Evolutionary conservation across 2,888 invertebrate genomes (phyloP).

Genomic region (Acleris cristana): DNA sequence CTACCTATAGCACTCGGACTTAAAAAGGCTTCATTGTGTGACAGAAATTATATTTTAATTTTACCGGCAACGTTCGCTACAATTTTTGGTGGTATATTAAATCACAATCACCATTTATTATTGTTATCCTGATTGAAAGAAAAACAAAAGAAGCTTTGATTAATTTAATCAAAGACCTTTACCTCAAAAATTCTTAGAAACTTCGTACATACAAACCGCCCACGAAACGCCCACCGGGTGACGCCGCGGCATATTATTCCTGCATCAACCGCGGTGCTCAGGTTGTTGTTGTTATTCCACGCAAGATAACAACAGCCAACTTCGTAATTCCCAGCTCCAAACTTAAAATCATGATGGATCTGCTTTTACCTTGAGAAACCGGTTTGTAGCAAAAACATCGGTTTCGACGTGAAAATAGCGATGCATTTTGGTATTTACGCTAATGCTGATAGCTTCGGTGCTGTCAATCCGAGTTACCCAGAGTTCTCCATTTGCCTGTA

Average conservation of each 20-base stretch:
- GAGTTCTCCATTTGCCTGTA: neutral
- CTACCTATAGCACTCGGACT: too few species aligned
- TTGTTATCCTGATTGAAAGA: too few species aligned
- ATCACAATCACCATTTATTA: too few species aligned
- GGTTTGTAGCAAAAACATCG: neutral
- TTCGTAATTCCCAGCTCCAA: constrained; percentile 22
- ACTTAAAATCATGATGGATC: constrained; percentile 28
- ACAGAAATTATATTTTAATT: too few species aligned
- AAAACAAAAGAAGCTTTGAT: too few species aligned
- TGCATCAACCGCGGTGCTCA: neutral
- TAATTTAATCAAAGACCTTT: too few species aligned
- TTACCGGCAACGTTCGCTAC: too few species aligned
- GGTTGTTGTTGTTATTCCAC: constrained; percentile 17
- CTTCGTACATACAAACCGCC: neutral
- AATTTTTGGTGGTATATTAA: too few species aligned
- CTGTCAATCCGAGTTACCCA: constrained; percentile 1
- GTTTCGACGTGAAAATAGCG: neutral
- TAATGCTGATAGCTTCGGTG: neutral
- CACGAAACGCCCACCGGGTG: constrained; percentile 7
- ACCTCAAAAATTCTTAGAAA: too few species aligned
- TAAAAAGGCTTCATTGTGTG: too few species aligned
- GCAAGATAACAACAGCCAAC: constrained; percentile 25
- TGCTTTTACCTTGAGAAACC: neutral
- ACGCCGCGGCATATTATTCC: constrained; percentile 16
- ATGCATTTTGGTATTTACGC: constrained; percentile 5